Percentiles rank a stretch among this genome's conserved stretches.
Conservation (phyloP, 2,113 vertebrate genomes). For the Acanthisitta chloris region DNA sequence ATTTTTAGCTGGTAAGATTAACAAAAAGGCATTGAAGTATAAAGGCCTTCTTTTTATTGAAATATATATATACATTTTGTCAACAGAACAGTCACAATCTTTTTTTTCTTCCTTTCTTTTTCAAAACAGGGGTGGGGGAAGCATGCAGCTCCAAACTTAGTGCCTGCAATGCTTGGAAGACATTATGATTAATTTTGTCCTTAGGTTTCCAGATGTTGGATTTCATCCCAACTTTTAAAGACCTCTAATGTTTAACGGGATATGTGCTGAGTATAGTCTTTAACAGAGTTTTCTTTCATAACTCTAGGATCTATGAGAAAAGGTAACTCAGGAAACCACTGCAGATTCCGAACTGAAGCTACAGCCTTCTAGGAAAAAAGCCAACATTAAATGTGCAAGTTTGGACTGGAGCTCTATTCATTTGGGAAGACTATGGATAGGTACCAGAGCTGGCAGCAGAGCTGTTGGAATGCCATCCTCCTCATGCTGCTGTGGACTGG, state of each 20-base stretch:
- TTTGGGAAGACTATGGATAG: slow-evolving; percentile 61
- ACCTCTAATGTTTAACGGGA: slow-evolving; percentile 70
- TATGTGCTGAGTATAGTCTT: slow-evolving; percentile 49
- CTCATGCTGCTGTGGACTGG: slow-evolving; percentile 54
- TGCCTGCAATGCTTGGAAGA: slow-evolving; percentile 37
- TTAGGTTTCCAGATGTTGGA: slow-evolving; percentile 75
- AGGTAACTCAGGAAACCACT: slow-evolving; percentile 3
- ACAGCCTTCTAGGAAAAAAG: neutral
- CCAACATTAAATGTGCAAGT: neutral
- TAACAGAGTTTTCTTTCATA: slow-evolving; percentile 71
- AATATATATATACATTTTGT: neutral
- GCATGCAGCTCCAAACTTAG: neutral
- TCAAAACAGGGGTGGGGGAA: neutral
- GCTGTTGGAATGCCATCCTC: slow-evolving; percentile 50
- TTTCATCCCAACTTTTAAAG: slow-evolving; percentile 50
- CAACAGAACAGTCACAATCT: neutral
- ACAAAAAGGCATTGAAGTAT: neutral
- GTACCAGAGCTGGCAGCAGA: slow-evolving; percentile 19
- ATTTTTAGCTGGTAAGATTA: neutral
- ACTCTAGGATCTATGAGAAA: slow-evolving; percentile 69
- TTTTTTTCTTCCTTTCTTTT: neutral
- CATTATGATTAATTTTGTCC: slow-evolving; percentile 54
- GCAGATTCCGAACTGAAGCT: neutral
- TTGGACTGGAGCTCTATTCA: neutral
- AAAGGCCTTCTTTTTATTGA: neutral